phyloP scores from a whole-genome alignment of 2,113 vertebrate species.

The Ophthalmolycus amberensis region DNA sequence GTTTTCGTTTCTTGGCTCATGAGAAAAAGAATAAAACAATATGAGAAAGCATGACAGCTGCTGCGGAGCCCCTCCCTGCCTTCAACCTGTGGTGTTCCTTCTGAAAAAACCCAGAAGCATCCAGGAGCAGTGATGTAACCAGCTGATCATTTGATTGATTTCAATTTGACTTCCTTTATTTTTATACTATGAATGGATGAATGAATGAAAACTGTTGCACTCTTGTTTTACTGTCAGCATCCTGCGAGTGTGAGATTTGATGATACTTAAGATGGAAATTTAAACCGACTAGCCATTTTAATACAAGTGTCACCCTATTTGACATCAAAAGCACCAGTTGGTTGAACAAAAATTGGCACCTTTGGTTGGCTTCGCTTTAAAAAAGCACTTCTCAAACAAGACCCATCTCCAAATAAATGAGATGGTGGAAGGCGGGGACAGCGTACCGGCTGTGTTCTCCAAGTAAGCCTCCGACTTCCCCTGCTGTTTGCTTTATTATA shows the following conservation, averaged over 20 bases:
- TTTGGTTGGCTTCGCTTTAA: not conserved
- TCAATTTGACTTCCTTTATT: not conserved
- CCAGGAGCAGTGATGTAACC: not conserved
- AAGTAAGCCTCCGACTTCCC: not conserved
- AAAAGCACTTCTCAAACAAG: constrained; percentile 7
- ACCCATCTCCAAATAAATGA: constrained; percentile 29
- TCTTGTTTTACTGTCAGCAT: not conserved
- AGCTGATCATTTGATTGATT: not conserved
- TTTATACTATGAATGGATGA: not conserved
- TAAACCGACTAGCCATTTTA: constrained; percentile 2
- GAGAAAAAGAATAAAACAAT: constrained; percentile 16
- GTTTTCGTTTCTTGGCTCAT: constrained; percentile 39
- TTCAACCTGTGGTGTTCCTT: not conserved
- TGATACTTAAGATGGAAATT: not conserved
- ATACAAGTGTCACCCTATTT: constrained; percentile 21
- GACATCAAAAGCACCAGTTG: constrained; percentile 28
- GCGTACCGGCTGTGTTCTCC: not conserved
- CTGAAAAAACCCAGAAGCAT: not conserved
- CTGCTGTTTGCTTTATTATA: not conserved
- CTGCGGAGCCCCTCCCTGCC: constrained; percentile 6
- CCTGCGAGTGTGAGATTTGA: not conserved
- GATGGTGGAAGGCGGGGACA: not conserved
- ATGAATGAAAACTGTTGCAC: not conserved
- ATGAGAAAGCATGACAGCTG: constrained; percentile 18
- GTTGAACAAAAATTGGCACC: constrained; percentile 6